Base-by-base conservation (phyloP, 1,140 invertebrate genomes). In the Cataglyphis hispanica region DNA sequence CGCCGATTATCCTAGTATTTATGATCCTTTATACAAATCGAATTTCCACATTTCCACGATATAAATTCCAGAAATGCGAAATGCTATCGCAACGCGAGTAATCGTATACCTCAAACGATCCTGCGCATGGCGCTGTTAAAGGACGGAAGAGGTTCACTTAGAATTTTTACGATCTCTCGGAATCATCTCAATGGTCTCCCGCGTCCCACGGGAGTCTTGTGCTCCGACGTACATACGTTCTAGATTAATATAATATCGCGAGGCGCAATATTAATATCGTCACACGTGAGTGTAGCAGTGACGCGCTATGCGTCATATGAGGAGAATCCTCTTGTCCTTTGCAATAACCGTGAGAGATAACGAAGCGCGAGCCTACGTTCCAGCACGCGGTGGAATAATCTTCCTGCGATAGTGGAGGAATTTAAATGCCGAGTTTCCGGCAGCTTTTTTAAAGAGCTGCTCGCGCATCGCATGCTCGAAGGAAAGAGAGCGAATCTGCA, bases 201-300 rank as follows among this genome's bases (percentile, higher is more conserved):
- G 46, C 46, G 43, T 56, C 60, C 60, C 61, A 22, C 31, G 37
- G 13, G 67, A 11, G 37, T 22, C 72, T 3, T 75, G 43, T 11
- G 16, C 70, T 43, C 31, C 27, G 8, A 40, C 81, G 72, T 50
- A 77, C 61, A 75, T 40, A 78, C 11, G 67, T n/a, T 37, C 63
- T 56, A 60, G 72, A 89, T 89, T 89, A 89, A 89, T 88, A 86
- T 86, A 86, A 90, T 90, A 91, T 90, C 81, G 75, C 77, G 76
- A 81, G 67, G 85, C 83, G 87, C 84, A 80, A 92, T 92, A 90
- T 91, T 91, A 91, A 92, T 91, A 91, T 88, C 88, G 86, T 87
- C 76, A 80, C 76, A 80, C 60, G 81, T 78, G 83, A 91, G 85
- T 76, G 61, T 67, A 86, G 34, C 46, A 22, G 74, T 34, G 11